phyloP scores from a whole-genome alignment of 1,140 invertebrate genomes.

The Aphis craccivora region DNA sequence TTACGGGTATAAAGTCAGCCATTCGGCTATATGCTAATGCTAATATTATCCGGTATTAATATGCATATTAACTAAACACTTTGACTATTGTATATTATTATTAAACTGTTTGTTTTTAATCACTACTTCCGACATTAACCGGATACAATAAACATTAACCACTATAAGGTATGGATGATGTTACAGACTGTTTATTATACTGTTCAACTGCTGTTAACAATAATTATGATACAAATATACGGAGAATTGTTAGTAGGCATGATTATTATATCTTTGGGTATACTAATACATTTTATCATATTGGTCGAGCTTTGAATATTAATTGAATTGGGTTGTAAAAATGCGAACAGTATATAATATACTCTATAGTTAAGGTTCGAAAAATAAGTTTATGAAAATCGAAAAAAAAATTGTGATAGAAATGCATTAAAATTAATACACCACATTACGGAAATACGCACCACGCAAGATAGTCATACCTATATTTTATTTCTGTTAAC shows the following conservation, averaged over 20 bases:
- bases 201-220: background rate
- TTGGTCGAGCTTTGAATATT: background rate
- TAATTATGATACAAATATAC: background rate
- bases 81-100: slow-evolving; percentile 2
- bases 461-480: background rate
- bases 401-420: background rate
- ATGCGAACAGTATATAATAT: background rate
- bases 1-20: background rate
- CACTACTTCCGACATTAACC: slow-evolving; percentile 11
- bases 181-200: background rate
- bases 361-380: background rate
- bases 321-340: background rate
- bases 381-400: background rate
- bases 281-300: background rate
- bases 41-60: slow-evolving; percentile 17
- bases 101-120: slow-evolving; percentile 16
- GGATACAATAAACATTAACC: background rate
- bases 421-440: background rate
- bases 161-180: background rate
- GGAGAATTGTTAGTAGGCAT: background rate
- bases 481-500: background rate
- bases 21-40: background rate
- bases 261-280: background rate
- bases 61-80: background rate
- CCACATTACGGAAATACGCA: background rate